phyloP scores from a whole-genome alignment of 2,113 vertebrate species.

The Ellobius talpinus region DNA sequence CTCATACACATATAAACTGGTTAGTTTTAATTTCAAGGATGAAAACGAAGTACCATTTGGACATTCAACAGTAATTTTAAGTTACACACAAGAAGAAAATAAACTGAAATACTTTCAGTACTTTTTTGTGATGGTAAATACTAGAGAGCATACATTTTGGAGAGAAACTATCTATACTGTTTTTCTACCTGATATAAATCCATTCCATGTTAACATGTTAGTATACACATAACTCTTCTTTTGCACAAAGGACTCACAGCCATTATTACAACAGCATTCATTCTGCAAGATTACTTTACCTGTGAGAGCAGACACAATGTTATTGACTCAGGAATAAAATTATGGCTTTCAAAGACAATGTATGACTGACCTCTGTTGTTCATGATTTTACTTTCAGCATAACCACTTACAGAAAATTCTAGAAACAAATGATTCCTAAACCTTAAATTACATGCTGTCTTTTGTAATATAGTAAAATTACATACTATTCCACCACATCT shows the following conservation, averaged over 20 bases:
- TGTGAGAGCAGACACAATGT: background rate
- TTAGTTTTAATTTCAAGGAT: background rate
- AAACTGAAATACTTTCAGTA: background rate
- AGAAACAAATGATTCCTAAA: background rate
- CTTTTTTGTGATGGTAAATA: constrained; percentile 15
- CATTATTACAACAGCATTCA: background rate
- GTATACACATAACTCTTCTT: background rate
- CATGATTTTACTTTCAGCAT: background rate
- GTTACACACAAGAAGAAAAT: background rate
- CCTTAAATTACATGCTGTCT: background rate
- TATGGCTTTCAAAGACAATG: background rate
- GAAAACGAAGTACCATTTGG: background rate
- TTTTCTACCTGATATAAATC: background rate
- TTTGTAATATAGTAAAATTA: background rate
- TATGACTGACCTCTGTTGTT: background rate
- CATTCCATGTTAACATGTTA: background rate
- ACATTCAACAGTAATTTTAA: constrained; percentile 29
- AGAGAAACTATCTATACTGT: background rate
- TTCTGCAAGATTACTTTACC: background rate
- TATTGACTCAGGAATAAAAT: constrained; percentile 6
- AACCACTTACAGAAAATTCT: background rate
- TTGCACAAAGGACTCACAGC: background rate
- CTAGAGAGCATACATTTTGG: background rate
- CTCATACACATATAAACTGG: background rate
- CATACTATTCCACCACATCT: background rate